A percentile compares a stretch with the other conserved stretches of the same genome.
Conservation (phyloP, 2,113 vertebrate genomes). For the Rhynchomys soricoides region DNA sequence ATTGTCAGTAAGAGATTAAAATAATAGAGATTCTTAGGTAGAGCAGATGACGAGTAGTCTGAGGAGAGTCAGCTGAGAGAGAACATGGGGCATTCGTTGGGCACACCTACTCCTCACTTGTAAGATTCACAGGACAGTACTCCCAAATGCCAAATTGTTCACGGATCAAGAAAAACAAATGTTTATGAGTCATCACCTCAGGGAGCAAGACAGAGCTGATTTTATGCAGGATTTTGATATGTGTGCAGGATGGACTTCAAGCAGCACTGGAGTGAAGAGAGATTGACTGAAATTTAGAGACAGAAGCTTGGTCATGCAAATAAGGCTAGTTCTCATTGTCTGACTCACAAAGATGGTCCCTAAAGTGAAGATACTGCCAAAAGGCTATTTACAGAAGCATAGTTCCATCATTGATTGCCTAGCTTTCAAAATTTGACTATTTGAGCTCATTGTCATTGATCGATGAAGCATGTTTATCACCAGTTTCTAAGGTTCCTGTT, state of each 20-base stretch:
- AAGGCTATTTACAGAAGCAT: neutral
- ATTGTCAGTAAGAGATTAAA: neutral
- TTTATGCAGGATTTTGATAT: neutral
- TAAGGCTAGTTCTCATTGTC: neutral
- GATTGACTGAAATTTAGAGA: neutral
- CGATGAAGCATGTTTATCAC: neutral
- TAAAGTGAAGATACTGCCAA: neutral
- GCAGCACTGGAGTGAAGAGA: neutral
- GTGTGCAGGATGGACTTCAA: neutral
- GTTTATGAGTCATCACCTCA: neutral
- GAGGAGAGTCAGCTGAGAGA: neutral
- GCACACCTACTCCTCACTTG: neutral
- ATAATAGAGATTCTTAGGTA: neutral
- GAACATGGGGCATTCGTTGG: neutral
- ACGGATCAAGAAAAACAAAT: neutral
- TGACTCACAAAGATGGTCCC: neutral
- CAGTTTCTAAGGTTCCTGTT: neutral
- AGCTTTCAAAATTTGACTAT: neutral
- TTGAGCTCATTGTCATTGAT: neutral
- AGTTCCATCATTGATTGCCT: neutral
- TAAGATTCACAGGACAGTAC: neutral
- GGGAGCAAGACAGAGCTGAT: neutral
- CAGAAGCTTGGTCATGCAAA: neutral
- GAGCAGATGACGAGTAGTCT: neutral
- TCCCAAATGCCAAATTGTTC: neutral